Conservation (phyloP, 2,888 invertebrate species). For the Eremobia ochroleuca region DNA sequence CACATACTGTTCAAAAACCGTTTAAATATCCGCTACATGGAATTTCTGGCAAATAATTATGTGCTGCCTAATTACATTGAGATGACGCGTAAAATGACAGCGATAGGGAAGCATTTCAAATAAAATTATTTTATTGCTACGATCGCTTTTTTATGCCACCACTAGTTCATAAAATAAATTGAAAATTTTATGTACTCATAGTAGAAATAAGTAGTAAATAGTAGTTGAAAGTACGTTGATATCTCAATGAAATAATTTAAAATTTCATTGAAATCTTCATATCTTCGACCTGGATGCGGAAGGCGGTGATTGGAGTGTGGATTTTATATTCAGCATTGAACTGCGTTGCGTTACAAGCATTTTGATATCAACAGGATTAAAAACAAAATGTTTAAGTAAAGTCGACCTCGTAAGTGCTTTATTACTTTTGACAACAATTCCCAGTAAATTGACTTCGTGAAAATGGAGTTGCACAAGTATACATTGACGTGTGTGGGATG, state of each 20-base stretch:
- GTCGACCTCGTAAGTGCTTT: neutral
- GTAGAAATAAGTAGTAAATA: neutral
- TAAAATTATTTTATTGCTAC: slow-evolving; percentile 20
- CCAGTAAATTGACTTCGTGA: neutral
- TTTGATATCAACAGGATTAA: neutral
- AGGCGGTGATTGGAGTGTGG: neutral
- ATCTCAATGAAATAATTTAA: neutral
- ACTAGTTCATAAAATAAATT: slow-evolving; percentile 14
- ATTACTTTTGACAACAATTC: too few species aligned
- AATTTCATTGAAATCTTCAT: neutral
- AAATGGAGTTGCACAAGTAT: neutral
- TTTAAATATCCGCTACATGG: neutral
- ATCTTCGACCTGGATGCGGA: neutral
- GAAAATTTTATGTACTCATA: neutral
- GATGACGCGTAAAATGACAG: slow-evolving; percentile 9
- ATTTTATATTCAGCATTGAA: neutral
- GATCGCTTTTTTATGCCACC: neutral
- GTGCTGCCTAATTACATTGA: neutral
- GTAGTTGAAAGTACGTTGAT: slow-evolving; percentile 7
- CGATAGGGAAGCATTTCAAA: neutral
- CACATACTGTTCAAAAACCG: neutral
- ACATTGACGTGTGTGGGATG: neutral
- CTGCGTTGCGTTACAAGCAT: neutral
- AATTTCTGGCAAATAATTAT: neutral
- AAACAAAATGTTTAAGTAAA: neutral